Evolutionary conservation across 2,888 invertebrate genomes (phyloP), one percentile per base, ranked within the genome.

Genomic region (Drosophila algonquin): DNA sequence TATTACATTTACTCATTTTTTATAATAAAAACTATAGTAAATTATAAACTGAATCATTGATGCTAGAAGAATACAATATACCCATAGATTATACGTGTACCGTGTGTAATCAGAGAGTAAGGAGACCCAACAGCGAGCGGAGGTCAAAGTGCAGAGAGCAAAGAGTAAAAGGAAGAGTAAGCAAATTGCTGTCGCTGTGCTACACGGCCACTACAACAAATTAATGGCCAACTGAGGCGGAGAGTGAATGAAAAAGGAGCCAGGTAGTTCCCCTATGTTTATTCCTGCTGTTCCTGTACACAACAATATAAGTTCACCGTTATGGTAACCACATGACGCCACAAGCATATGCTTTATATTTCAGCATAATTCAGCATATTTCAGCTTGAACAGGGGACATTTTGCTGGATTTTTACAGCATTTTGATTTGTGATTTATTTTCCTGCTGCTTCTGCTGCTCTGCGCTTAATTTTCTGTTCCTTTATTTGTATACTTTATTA

Each of bases 391-490:
- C 73, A 68, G 21, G 59, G 73, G 71, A n/a, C n/a, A 40, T n/a
- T 40, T n/a, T 7, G 24, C 6, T 6, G 6, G 40, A 40, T 40
- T 40, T 80, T 60, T 70, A 53, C 55, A 61, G 44, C 47, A 69
- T 55, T 78, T 76, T 75, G 67, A 73, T 70, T 75, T 75, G 27
- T 30, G 40, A 14, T 56, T 56, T 27, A 35, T 48, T 62, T 10
- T 48, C 45, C 10, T 12, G 35, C 35, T 76, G 56, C 57, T 48
- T 30, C 10, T 12, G 35, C 35, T 76, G 56, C 57, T 56, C 60
- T 60, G 51, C 61, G 64, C 61, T 79, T 71, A 73, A 77, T 61
- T 79, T 77, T 63, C 63, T 77, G 65, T 73, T 70, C 68, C 67
- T 71, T 79, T 54, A 58, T 74, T 65, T 65, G 59, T 40, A 56